A percentile compares a stretch with the other conserved stretches of the same genome.
Evolutionary conservation across 2,797 vertebrate genomes (phyloP).

Genomic region (Sarcoramphus papa): DNA sequence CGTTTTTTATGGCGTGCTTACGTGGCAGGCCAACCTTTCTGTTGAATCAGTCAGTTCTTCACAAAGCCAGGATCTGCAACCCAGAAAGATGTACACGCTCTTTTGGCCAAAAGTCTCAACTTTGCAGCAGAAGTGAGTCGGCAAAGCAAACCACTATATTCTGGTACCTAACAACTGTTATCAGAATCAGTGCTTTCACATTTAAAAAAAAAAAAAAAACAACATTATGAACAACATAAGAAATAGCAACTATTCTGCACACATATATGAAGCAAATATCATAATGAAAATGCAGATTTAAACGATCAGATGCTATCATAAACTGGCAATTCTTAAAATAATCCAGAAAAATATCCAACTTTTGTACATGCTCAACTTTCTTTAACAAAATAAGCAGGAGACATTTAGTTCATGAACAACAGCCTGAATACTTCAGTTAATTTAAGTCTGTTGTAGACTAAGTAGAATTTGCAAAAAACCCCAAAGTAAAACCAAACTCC

Average conservation of each 20-base stretch:
- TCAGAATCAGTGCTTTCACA: not conserved
- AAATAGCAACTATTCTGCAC: not conserved
- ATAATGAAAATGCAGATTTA: not conserved
- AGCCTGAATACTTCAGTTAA: not conserved
- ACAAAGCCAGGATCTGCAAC: not conserved
- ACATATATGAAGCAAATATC: not conserved
- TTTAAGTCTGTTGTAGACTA: not conserved
- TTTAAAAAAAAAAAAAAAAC: not conserved
- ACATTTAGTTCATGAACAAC: not conserved
- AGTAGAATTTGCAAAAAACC: not conserved
- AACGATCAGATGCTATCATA: not conserved
- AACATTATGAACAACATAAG: not conserved
- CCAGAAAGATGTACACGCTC: not conserved
- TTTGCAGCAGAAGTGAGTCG: not conserved
- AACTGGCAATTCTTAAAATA: not conserved
- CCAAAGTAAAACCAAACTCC: not conserved
- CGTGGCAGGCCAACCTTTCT: constrained; percentile 40
- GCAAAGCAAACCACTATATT: not conserved
- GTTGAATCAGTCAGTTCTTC: not conserved
- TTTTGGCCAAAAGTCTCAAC: not conserved
- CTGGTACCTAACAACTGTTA: not conserved
- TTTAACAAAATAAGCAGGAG: not conserved
- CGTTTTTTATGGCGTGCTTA: constrained; percentile 11
- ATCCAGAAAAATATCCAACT: not conserved
- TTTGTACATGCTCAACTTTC: not conserved